Percentiles rank a stretch among this genome's conserved stretches.
These are phyloP conservation scores for Psilopsiagon aymara DNA, from an alignment of 2,113 vertebrate genomes.

Conservation along the genomic window DNA sequence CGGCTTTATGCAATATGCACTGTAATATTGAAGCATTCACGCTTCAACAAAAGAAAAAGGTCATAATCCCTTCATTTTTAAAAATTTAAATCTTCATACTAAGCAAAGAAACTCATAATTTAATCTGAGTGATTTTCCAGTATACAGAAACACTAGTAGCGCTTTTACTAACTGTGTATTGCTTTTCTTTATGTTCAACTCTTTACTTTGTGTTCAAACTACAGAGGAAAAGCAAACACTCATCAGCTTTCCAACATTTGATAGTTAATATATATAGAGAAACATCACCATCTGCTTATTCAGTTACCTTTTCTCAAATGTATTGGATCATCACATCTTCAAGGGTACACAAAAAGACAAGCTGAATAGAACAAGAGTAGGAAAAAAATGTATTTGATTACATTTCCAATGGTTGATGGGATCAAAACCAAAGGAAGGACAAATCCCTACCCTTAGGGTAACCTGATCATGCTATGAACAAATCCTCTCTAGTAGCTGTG, in stretches of 20 bases:
- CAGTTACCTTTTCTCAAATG: constrained; percentile 11
- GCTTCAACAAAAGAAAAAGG: background rate
- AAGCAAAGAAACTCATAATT: background rate
- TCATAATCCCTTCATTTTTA: background rate
- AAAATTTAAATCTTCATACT: constrained; percentile 6
- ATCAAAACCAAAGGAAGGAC: constrained; percentile 84
- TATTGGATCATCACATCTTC: constrained; percentile 43
- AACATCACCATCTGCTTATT: background rate
- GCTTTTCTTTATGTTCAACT: background rate
- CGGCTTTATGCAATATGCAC: constrained; percentile 24
- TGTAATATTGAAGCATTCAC: background rate
- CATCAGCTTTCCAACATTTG: constrained; percentile 2
- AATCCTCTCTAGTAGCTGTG: constrained; percentile 70
- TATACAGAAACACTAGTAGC: background rate
- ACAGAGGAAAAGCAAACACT: background rate
- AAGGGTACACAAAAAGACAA: constrained; percentile 38
- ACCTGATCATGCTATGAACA: constrained; percentile 81
- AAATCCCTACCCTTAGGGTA: constrained; percentile 86
- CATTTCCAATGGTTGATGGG: constrained; percentile 30
- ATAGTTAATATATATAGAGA: constrained; percentile 19
- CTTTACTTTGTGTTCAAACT: background rate
- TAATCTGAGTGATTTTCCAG: background rate
- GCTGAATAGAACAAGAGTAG: background rate
- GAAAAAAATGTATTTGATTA: constrained; percentile 70
- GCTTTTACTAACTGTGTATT: background rate